Conservation (phyloP, 2,888 invertebrate genomes). For the Pteria penguin region DNA sequence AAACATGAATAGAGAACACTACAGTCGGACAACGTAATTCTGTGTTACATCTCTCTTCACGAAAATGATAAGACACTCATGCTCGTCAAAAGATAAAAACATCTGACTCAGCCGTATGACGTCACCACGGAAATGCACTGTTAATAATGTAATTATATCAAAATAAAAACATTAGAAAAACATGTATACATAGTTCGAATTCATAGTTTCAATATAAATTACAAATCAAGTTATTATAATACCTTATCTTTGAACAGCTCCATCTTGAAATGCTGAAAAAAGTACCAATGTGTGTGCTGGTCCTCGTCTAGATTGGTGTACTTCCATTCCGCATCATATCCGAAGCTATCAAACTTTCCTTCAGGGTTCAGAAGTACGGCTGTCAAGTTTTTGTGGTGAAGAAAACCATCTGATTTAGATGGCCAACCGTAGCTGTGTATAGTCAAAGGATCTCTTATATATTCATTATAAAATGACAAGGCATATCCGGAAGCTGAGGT, state of each 20-base stretch:
- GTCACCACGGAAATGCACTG: no score
- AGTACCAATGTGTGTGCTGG: constrained; percentile 10
- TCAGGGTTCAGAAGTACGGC: constrained; percentile 12
- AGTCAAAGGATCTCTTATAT: constrained; percentile 16
- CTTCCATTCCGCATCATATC: constrained; percentile 22
- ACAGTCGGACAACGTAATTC: no score
- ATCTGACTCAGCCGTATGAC: no score
- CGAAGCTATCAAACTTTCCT: constrained; percentile 20
- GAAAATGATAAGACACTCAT: no score
- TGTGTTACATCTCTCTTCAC: no score
- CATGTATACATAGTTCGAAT: no score
- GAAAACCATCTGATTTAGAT: constrained; percentile 15
- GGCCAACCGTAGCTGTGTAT: constrained; percentile 18
- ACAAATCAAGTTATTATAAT: no score
- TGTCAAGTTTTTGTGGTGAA: constrained; percentile 12
- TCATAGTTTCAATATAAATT: no score
- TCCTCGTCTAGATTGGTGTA: background rate
- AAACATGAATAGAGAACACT: no score
- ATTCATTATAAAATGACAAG: constrained; percentile 3
- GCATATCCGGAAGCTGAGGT: constrained; percentile 25
- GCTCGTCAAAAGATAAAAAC: no score
- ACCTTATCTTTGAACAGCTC: constrained; percentile 12
- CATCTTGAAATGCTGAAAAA: constrained; percentile 24
- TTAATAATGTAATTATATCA: no score
- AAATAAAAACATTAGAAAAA: no score